Base-by-base conservation (phyloP, 2,797 vertebrate genomes). In the Cryptoblepharus egeriae region DNA sequence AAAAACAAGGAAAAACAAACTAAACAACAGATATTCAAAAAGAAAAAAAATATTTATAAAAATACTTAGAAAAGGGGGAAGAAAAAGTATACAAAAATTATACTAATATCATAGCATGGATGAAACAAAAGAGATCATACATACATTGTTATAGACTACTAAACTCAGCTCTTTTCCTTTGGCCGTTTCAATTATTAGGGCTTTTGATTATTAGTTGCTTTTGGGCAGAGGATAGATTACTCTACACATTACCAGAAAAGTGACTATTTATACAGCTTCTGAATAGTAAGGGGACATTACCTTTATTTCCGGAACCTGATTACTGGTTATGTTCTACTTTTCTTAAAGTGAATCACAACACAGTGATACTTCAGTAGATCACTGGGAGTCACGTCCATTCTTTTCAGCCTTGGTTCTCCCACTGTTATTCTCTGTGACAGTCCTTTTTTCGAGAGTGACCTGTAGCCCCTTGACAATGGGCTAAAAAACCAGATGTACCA, bases 401-500 rank as follows among this genome's bases (percentile, higher is more conserved):
- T 60, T 89, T 6, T 20, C 28, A 79, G 35, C 49, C 52, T n/a
- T 1, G 45, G 13, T n/a, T 26, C 73, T 92, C n/a, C 55, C 77
- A 20, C 49, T 76, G 52, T 39, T 80, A 24, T 6, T 77, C 39
- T 77, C 45, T 83, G 60, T 60, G 45, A 63, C 32, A 80, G 12
- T 90, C 39, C n/a, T 15, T 73, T 81, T 77, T 86, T 81, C 72
- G 42, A 1, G 32, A 42, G 37, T 0, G 0, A 2, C 32, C 37
- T 49, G 5, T 75, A 35, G 24, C 39, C 78, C 39, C 13, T 90
- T 82, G 76, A 82, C 79, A 81, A 77, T 58, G 65, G 1, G 3
- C 15, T 70, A 73, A 65, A 20, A 86, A 28, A 85, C 18, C 75
- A 89, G 80, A 88, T 80, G 80, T 90, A 61, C 68, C 74, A 75